Evolutionary conservation across 2,888 invertebrate species (phyloP).

Genomic region (Drosophila maculinotata): DNA sequence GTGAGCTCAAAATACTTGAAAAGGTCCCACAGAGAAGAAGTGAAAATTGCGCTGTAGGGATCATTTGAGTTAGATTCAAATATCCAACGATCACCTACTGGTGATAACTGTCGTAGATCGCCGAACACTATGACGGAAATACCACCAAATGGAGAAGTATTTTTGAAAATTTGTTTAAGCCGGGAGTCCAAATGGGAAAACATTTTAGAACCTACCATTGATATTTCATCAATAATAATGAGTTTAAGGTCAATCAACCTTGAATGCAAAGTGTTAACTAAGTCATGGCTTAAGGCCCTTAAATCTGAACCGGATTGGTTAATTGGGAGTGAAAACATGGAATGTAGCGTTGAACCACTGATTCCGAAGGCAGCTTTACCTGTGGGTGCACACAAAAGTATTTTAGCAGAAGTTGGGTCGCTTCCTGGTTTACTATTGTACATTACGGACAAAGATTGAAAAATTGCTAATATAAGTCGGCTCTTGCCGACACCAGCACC

Average conservation of each 20-base stretch:
- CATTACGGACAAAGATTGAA: not conserved
- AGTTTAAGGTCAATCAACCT: not conserved
- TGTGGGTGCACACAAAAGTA: not conserved
- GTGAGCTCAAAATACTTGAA: constrained; percentile 19
- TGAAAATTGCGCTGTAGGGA: constrained; percentile 1
- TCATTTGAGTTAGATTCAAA: constrained; percentile 4
- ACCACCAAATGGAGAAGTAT: constrained; percentile 2
- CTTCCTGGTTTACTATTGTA: not conserved
- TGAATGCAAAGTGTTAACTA: not conserved
- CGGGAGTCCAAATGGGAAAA: too few relatives aligned
- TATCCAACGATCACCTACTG: constrained; percentile 8
- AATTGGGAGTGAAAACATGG: constrained; percentile 20
- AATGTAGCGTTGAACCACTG: constrained; percentile 14
- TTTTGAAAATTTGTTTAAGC: not conserved
- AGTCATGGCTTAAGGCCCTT: constrained; percentile 1
- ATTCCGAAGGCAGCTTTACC: constrained; percentile 13
- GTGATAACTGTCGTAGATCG: constrained; percentile 8
- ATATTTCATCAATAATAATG: too few relatives aligned
- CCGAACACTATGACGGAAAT: not conserved
- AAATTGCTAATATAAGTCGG: too few relatives aligned
- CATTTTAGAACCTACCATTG: too few relatives aligned
- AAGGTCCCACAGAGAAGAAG: not conserved
- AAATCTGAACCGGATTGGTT: constrained; percentile 20
- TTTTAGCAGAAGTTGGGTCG: not conserved
- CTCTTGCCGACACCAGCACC: constrained; percentile 11